These are phyloP conservation scores for Lasioglossum calceatum DNA, from an alignment of 2,888 invertebrate species.

Conservation along the genomic window DNA sequence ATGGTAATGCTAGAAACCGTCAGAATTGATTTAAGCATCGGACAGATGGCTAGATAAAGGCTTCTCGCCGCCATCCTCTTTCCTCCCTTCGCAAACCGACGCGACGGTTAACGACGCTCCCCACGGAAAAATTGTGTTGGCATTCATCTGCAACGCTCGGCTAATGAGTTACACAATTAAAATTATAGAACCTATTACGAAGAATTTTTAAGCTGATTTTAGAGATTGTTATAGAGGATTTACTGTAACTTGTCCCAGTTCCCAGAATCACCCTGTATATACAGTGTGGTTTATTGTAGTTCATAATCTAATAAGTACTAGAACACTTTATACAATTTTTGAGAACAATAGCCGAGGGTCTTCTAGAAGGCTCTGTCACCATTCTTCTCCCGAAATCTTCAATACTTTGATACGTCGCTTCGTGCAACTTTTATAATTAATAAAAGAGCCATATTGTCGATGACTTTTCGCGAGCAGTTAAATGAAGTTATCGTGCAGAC, in stretches of 20 bases:
- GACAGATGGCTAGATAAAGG: slow-evolving; percentile 38
- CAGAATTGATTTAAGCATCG: slow-evolving; percentile 64
- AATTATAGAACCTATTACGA: neutral
- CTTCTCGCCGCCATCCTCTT: neutral
- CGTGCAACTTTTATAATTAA: neutral
- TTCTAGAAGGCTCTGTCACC: too few relatives aligned
- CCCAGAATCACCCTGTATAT: too few relatives aligned
- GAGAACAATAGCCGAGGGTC: too few relatives aligned
- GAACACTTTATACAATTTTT: too few relatives aligned
- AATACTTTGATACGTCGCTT: neutral
- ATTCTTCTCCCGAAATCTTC: too few relatives aligned
- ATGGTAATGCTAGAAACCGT: slow-evolving; percentile 56
- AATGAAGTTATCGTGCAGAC: neutral
- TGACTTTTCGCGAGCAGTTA: neutral
- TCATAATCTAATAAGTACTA: too few relatives aligned
- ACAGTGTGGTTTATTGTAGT: too few relatives aligned
- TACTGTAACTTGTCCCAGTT: too few relatives aligned
- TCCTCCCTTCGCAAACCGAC: neutral
- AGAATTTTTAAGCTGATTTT: too few relatives aligned
- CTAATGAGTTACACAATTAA: neutral
- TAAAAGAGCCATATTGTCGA: too few relatives aligned
- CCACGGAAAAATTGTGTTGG: neutral
- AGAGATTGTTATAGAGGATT: too few relatives aligned
- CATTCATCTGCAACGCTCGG: neutral
- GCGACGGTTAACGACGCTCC: neutral